phyloP scores from a whole-genome alignment of 92 coral and sea anemone genomes.

The Metridium senile region DNA sequence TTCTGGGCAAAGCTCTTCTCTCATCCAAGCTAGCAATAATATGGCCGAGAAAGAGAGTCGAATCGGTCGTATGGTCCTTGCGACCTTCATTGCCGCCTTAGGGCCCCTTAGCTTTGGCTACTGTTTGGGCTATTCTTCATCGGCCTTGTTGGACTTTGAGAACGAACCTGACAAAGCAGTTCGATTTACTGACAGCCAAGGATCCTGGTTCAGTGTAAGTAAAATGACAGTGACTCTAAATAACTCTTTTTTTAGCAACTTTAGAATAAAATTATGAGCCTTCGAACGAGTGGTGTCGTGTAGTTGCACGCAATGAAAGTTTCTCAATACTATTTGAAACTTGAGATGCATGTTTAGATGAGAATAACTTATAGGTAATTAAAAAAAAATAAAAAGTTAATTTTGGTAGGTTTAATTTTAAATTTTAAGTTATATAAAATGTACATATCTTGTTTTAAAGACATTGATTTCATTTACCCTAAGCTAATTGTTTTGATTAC shows the following conservation, averaged over 20 bases:
- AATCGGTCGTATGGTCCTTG: slow-evolving; percentile 50
- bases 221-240: slow-evolving; percentile 1
- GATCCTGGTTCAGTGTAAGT: slow-evolving; percentile 85
- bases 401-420: no score
- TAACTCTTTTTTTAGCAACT: background rate
- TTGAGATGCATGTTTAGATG: background rate
- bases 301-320: background rate
- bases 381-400: background rate
- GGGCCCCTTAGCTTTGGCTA: slow-evolving; percentile 86
- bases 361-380: background rate
- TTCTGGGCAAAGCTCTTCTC: background rate
- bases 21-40: background rate
- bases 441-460: no score
- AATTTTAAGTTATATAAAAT: no score
- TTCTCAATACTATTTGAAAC: background rate
- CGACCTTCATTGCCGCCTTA: slow-evolving; percentile 73
- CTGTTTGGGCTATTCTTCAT: slow-evolving; percentile 80
- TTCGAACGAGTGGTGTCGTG: background rate
- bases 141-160: slow-evolving; percentile 69
- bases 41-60: slow-evolving; percentile 20
- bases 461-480: no score
- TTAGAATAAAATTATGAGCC: background rate
- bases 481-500: no score
- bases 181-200: slow-evolving; percentile 36
- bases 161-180: slow-evolving; percentile 10